A percentile compares a stretch with the other conserved stretches of the same genome.
These are phyloP conservation scores for Lynx canadensis DNA, from an alignment of 2,113 vertebrate genomes.

Conservation along the genomic window DNA sequence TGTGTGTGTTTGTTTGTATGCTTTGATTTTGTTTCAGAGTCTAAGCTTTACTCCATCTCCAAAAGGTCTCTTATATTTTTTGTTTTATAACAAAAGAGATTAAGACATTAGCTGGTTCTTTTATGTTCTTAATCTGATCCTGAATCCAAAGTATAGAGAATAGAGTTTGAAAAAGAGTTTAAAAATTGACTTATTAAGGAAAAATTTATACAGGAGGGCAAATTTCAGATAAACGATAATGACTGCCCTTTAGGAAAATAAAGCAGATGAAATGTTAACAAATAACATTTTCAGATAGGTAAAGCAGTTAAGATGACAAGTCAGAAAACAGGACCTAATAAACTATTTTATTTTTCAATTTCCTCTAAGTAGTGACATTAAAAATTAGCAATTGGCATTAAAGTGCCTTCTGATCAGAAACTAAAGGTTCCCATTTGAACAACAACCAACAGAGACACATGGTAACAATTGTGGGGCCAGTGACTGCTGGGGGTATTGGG, in stretches of 20 bases:
- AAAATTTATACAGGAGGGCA: background rate
- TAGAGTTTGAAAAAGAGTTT: background rate
- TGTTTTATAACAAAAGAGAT: slow-evolving; percentile 9
- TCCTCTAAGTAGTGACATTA: background rate
- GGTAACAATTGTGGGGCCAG: background rate
- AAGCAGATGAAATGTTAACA: background rate
- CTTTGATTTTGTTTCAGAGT: slow-evolving; percentile 3
- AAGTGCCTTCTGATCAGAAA: background rate
- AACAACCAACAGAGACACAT: background rate
- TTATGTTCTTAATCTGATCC: background rate
- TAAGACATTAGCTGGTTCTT: background rate
- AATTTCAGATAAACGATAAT: background rate
- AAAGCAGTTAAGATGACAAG: slow-evolving; percentile 21
- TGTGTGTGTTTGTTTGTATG: background rate
- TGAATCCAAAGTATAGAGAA: background rate
- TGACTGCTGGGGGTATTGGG: background rate
- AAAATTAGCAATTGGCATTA: background rate
- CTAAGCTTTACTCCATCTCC: background rate
- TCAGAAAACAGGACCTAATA: background rate
- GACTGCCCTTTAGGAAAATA: background rate
- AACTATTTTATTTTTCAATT: background rate
- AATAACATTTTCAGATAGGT: slow-evolving; percentile 5
- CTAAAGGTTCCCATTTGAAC: background rate
- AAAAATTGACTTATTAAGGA: background rate
- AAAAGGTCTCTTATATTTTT: background rate